Percentiles rank a stretch among this genome's conserved stretches.
These are phyloP conservation scores for Rhabdophis nuchalis DNA, from an alignment of 2,797 vertebrate species.

Conservation along the genomic window DNA sequence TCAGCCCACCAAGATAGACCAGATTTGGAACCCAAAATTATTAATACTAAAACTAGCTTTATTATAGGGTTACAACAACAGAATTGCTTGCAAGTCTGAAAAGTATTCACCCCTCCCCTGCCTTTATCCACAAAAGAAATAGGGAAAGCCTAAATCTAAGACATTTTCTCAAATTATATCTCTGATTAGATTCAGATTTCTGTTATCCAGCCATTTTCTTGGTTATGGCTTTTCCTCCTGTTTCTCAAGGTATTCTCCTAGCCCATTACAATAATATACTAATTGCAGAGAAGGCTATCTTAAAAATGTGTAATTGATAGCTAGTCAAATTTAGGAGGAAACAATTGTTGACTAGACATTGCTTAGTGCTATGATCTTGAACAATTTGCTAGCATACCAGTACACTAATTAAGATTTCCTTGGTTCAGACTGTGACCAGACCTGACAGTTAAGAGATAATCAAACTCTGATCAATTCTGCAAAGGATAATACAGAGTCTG, in stretches of 20 bases:
- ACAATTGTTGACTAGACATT: not conserved
- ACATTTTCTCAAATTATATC: not conserved
- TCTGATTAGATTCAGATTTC: not conserved
- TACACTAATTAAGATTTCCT: not conserved
- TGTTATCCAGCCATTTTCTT: not conserved
- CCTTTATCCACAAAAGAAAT: not conserved
- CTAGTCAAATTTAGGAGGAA: not conserved
- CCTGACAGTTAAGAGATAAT: not conserved
- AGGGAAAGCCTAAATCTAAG: not conserved
- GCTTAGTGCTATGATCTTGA: not conserved
- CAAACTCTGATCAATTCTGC: not conserved
- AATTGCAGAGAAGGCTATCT: not conserved
- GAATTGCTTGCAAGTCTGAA: not conserved
- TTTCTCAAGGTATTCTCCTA: not conserved
- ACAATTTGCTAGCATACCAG: not conserved
- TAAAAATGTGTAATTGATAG: not conserved
- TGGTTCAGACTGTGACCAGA: not conserved
- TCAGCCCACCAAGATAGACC: not conserved
- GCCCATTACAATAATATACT: not conserved
- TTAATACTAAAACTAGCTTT: not conserved
- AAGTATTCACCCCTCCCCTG: not conserved
- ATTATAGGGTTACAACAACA: not conserved
- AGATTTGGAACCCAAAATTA: not conserved
- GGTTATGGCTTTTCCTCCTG: not conserved
- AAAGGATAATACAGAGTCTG: not conserved